A percentile compares a stretch with the other conserved stretches of the same genome.
These are phyloP conservation scores for Oedothorax gibbosus DNA, from an alignment of 1,140 invertebrate species.

Conservation along the genomic window DNA sequence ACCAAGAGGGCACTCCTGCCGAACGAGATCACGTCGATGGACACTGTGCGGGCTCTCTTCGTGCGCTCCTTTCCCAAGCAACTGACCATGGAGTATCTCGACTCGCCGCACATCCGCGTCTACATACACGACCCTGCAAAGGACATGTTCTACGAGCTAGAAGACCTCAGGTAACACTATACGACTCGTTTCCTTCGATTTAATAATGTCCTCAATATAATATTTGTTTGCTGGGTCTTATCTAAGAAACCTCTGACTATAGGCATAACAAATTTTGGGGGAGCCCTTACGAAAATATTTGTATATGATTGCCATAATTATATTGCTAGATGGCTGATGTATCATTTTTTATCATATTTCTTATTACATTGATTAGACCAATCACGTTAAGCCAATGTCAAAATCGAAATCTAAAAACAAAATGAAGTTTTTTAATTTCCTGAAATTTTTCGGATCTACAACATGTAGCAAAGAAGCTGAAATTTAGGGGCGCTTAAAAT, in stretches of 20 bases:
- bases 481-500: too few relatives aligned
- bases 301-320: too few relatives aligned
- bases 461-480: too few relatives aligned
- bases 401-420: too few relatives aligned
- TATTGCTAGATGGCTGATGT: too few relatives aligned
- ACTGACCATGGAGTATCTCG: constrained; percentile 95
- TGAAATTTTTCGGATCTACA: too few relatives aligned
- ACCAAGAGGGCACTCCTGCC: constrained; percentile 96
- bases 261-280: too few relatives aligned
- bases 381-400: too few relatives aligned
- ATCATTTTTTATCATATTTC: too few relatives aligned
- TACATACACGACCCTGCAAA: constrained; percentile 97
- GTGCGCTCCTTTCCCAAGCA: constrained; percentile 96
- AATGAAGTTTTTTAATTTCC: too few relatives aligned
- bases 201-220: not conserved
- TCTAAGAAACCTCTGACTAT: not conserved
- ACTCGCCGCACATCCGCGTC: constrained; percentile 90
- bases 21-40: constrained; percentile 97
- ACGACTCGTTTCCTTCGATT: too few relatives aligned
- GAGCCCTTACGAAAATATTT: not conserved
- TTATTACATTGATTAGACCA: too few relatives aligned
- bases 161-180: constrained; percentile 76
- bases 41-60: constrained; percentile 99
- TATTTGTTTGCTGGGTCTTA: not conserved
- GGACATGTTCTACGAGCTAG: constrained; percentile 98